phyloP scores from a whole-genome alignment of 2,888 invertebrate species.

The Dichetophora obliterata region DNA sequence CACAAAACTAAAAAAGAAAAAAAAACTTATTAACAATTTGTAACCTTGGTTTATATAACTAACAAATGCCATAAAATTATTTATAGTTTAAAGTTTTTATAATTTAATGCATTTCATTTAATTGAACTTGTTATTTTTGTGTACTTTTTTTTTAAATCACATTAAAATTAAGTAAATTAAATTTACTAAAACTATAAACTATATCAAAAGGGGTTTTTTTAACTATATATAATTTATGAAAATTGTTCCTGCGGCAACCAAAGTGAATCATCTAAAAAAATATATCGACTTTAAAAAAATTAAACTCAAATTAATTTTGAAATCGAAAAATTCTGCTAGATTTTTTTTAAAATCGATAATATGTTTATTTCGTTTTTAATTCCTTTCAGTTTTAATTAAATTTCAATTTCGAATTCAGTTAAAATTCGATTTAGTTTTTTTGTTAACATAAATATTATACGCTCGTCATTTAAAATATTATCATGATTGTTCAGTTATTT shows the following conservation, averaged over 20 bases:
- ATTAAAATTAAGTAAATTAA: constrained; percentile 44
- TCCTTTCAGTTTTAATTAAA: constrained; percentile 18
- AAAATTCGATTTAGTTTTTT: constrained; percentile 17
- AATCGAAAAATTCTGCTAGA: constrained; percentile 50
- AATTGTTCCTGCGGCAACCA: constrained; percentile 69
- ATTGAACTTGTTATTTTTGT: constrained; percentile 12
- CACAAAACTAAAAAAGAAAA: too few relatives aligned
- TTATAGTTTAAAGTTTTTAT: constrained; percentile 14
- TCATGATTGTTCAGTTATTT: constrained; percentile 6
- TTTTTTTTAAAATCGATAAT: constrained; percentile 41
- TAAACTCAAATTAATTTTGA: constrained; percentile 51
- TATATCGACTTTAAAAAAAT: constrained; percentile 32
- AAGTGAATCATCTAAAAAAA: constrained; percentile 55
- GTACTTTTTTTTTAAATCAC: constrained; percentile 43
- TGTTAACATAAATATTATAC: constrained; percentile 14
- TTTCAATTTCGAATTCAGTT: constrained; percentile 22
- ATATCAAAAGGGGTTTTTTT: constrained; percentile 45
- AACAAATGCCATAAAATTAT: neutral
- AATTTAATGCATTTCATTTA: constrained; percentile 29
- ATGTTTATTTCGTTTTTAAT: constrained; percentile 9
- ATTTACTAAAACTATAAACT: constrained; percentile 31
- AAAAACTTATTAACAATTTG: too few relatives aligned
- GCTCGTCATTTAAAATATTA: constrained; percentile 22
- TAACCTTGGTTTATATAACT: constrained; percentile 37
- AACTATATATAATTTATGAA: constrained; percentile 43